A percentile compares a stretch with the other conserved stretches of the same genome.
phyloP scores from a whole-genome alignment of 1,140 invertebrate species.

The Hyles euphorbiae region DNA sequence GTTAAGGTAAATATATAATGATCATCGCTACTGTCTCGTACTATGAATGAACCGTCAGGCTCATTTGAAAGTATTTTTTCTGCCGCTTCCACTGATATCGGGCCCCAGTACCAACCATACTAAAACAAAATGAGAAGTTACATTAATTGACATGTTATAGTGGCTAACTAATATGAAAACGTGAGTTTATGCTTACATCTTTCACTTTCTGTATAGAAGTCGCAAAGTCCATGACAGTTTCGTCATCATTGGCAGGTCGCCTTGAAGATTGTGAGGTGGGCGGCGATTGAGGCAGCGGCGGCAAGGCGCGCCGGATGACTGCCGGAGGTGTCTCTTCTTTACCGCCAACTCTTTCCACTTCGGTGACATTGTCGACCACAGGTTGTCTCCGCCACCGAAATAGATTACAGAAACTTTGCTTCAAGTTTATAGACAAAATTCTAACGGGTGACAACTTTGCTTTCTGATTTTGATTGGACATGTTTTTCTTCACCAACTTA shows the following conservation, averaged over 20 bases:
- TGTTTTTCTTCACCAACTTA: constrained; percentile 35
- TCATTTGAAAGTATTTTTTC: constrained; percentile 95
- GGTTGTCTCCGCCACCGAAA: constrained; percentile 80
- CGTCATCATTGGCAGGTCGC: constrained; percentile 62
- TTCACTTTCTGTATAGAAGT: constrained; percentile 95
- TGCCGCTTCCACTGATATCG: constrained; percentile 94
- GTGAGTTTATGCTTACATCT: constrained; percentile 82
- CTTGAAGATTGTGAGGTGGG: constrained; percentile 30
- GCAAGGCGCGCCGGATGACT: constrained; percentile 84
- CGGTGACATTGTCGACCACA: constrained; percentile 32
- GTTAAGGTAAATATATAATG: constrained; percentile 98
- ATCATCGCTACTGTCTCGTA: constrained; percentile 97
- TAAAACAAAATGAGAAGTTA: constrained; percentile 64
- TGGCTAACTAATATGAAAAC: constrained; percentile 4
- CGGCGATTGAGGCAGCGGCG: constrained; percentile 81
- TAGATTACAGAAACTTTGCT: constrained; percentile 90
- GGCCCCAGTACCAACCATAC: constrained; percentile 99
- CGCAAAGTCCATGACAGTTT: constrained; percentile 86
- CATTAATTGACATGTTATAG: too few relatives aligned
- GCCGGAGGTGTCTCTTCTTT: constrained; percentile 34
- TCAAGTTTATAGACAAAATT: constrained; percentile 84
- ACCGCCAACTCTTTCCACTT: constrained; percentile 37
- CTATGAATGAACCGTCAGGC: constrained; percentile 96
- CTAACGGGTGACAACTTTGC: constrained; percentile 78
- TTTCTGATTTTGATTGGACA: constrained; percentile 70